phyloP scores from a whole-genome alignment of 2,888 invertebrate genomes.

The Drosophila tripunctata region DNA sequence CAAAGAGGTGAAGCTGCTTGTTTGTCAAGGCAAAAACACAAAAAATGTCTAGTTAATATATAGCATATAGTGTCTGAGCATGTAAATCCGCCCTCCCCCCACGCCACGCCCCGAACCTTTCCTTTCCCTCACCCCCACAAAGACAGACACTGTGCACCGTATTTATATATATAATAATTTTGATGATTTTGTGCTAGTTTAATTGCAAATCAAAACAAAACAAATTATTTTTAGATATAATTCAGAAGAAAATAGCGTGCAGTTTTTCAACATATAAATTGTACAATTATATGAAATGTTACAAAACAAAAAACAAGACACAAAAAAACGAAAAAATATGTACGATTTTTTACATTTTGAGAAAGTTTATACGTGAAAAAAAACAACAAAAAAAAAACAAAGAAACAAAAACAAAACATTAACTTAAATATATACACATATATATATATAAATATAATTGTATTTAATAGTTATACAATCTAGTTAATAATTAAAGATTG shows the following conservation, averaged over 20 bases:
- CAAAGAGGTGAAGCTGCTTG: no score
- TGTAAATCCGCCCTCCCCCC: constrained; percentile 2
- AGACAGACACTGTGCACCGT: constrained; percentile 30
- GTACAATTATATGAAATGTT: constrained; percentile 41
- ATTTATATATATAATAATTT: constrained; percentile 19
- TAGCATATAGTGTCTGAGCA: constrained; percentile 6
- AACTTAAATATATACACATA: constrained; percentile 14
- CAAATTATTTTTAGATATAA: constrained; percentile 19
- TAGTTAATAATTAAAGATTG: constrained; percentile 63
- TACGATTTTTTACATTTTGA: constrained; percentile 76
- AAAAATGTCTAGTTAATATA: constrained; percentile 38
- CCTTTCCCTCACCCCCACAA: constrained; percentile 1
- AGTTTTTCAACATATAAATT: constrained; percentile 44
- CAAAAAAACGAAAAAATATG: constrained; percentile 27
- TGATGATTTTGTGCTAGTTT: constrained; percentile 51
- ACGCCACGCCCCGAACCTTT: background rate
- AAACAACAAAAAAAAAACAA: constrained; percentile 14
- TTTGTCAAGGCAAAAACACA: constrained; percentile 10
- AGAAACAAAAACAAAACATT: constrained; percentile 12
- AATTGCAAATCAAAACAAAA: constrained; percentile 50
- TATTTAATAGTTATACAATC: constrained; percentile 51
- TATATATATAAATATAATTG: constrained; percentile 35
- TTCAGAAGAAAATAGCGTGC: constrained; percentile 25
- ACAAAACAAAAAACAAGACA: constrained; percentile 1
- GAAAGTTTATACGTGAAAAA: constrained; percentile 66